Evolutionary conservation across 2,888 invertebrate genomes (phyloP), one percentile per base, ranked within the genome.

Genomic region (Timema podura): DNA sequence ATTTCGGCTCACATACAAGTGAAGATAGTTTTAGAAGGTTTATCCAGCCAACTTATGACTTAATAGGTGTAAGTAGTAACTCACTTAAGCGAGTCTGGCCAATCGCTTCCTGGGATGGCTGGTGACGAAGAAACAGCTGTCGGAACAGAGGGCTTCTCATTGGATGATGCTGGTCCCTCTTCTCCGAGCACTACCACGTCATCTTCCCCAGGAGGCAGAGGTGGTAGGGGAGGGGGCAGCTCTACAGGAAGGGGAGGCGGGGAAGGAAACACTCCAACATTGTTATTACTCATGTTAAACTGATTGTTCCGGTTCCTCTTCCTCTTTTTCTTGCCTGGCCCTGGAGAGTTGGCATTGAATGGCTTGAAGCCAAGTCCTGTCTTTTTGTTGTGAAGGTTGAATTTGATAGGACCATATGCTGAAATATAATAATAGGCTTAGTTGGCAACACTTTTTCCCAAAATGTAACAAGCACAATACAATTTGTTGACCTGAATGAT

Each of bases 301-400:
- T 73, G 72, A 79, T 78, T 82, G 77, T 83, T 85, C 75, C 86
- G 86, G 78, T 88, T 88, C 77, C 89, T 90, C 73, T 89, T 87
- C 81, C 91, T 92, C 68, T 91, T 87, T 79, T 92, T 92, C 82
- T 91, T 92, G 83, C 92, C 91, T 0, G 86, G 84, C 11, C 84
- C 85, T 70, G 85, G 87, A 72, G 83, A 84, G 72, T 61, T 72
- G 45, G 51, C 64, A 51, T 69, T 69, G 46, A 72, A 72, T 45
- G 70, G 68, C 30, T 68, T 70, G 61, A 70, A 81, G 6, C 79
- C 79, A 47, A 79, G 74, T 61, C 80, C 81, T 10, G 79, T 76
- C 75, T 81, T 81, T 72, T 82, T 81, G 73, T 82, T 82, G 64
- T 80, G 81, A 54, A 86, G 80, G 78, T 84, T 85, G 74, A 87